Evolutionary conservation across 2,888 invertebrate species (phyloP).

Genomic region (Nudaria mundana): DNA sequence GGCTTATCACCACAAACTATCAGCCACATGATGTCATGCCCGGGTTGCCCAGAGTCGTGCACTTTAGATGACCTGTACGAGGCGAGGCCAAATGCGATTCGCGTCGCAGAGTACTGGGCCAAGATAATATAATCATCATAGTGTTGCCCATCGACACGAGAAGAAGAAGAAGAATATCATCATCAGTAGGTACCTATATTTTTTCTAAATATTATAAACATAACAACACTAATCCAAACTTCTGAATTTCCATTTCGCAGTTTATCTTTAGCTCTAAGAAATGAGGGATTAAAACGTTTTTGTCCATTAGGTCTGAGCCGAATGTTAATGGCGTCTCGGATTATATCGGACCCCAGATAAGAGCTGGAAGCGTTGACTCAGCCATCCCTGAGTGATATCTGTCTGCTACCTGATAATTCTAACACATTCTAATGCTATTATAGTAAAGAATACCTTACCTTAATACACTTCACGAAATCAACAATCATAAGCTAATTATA

Average conservation of each 20-base stretch:
- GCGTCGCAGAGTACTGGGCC: too few species aligned
- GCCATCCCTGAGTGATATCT: constrained; percentile 58
- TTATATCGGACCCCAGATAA: constrained; percentile 65
- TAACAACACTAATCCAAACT: constrained; percentile 24
- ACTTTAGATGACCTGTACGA: too few species aligned
- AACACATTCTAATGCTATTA: constrained; percentile 36
- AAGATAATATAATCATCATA: too few species aligned
- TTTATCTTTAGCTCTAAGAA: constrained; percentile 56
- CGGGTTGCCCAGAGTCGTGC: too few species aligned
- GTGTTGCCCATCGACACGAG: too few species aligned
- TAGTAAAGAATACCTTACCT: too few species aligned
- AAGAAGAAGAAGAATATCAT: too few species aligned
- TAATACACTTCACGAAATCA: constrained; percentile 9
- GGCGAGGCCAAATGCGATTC: too few species aligned
- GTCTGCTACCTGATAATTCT: constrained; percentile 61
- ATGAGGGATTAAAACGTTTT: constrained; percentile 70
- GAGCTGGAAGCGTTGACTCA: constrained; percentile 57
- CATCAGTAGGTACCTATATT: too few species aligned
- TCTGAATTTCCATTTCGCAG: constrained; percentile 48
- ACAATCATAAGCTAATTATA: constrained; percentile 13
- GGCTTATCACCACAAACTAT: too few species aligned
- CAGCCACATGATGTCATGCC: too few species aligned
- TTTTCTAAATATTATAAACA: constrained; percentile 6
- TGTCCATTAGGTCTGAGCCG: constrained; percentile 73
- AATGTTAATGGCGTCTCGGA: constrained; percentile 76